A percentile compares a stretch with the other conserved stretches of the same genome.
These are phyloP conservation scores for Hippopotamus amphibius DNA, from an alignment of 2,113 vertebrate genomes.

Conservation along the genomic window DNA sequence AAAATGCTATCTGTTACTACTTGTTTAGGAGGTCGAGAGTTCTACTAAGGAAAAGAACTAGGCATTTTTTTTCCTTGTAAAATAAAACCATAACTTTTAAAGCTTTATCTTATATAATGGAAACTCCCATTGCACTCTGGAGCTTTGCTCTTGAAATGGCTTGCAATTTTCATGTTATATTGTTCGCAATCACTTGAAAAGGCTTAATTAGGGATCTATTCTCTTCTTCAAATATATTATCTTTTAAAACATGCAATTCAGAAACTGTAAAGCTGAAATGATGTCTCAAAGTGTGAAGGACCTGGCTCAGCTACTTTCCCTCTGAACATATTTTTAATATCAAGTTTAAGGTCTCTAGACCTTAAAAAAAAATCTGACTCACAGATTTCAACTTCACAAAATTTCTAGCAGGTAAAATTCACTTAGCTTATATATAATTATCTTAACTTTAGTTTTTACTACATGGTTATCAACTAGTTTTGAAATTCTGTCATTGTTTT, in stretches of 20 bases:
- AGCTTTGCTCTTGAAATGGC: background rate
- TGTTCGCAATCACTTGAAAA: conserved; percentile 54
- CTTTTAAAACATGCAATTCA: conserved; percentile 20
- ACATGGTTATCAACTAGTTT: background rate
- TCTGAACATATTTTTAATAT: background rate
- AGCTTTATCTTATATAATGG: background rate
- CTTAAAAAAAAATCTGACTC: background rate
- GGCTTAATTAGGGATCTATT: conserved; percentile 48
- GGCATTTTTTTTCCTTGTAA: background rate
- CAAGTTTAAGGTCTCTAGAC: background rate
- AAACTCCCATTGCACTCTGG: conserved; percentile 25
- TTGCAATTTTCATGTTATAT: conserved; percentile 13
- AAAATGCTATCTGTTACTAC: background rate
- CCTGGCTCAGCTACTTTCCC: background rate
- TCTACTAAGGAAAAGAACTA: conserved; percentile 38
- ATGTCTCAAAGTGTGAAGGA: background rate
- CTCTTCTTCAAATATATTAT: conserved; percentile 40
- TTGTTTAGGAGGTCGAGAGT: background rate
- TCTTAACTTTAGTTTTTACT: conserved; percentile 7
- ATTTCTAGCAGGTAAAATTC: conserved; percentile 5
- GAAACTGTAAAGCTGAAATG: conserved; percentile 2
- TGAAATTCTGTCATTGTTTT: conserved; percentile 11
- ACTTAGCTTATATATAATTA: background rate
- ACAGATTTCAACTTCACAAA: background rate
- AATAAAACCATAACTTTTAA: conserved; percentile 45